A percentile compares a stretch with the other conserved stretches of the same genome.
These are phyloP conservation scores for Percopsis transmontana DNA, from an alignment of 2,113 vertebrate genomes.

Conservation along the genomic window DNA sequence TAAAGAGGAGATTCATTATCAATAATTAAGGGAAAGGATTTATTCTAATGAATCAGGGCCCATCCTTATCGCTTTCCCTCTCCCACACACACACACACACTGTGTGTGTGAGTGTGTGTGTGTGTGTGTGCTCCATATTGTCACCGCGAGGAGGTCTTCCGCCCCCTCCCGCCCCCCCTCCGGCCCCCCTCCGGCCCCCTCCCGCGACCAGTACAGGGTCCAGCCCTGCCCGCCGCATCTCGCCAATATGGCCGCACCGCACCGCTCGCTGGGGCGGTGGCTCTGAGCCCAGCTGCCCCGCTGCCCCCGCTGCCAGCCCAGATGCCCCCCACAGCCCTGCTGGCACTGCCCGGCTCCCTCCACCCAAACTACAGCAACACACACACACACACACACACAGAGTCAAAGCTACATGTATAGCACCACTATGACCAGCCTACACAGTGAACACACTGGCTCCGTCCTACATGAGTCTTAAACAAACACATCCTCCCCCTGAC, in stretches of 20 bases:
- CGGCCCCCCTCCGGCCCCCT: no score
- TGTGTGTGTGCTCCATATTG: conserved; percentile 61
- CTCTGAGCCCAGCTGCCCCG: conserved; percentile 62
- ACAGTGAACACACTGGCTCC: not conserved
- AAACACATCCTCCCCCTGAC: conserved; percentile 64
- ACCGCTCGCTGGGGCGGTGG: conserved; percentile 66
- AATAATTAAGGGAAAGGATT: conserved; percentile 79
- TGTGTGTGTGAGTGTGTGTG: conserved; percentile 39
- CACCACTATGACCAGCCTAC: not conserved
- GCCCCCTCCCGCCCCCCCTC: conserved; percentile 45
- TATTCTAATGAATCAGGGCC: conserved; percentile 75
- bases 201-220: no score
- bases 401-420: conserved; percentile 3
- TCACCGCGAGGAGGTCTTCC: conserved; percentile 62
- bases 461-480: conserved; percentile 52
- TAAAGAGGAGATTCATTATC: conserved; percentile 77
- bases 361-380: no score
- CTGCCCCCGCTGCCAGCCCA: conserved; percentile 50
- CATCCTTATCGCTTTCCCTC: conserved; percentile 71
- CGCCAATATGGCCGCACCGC: conserved; percentile 70
- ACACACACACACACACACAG: conserved; percentile 41
- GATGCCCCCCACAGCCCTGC: conserved; percentile 65
- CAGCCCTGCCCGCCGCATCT: conserved; percentile 46
- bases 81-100: conserved; percentile 25
- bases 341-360: no score